These are phyloP conservation scores for Callopanchax toddi DNA, from an alignment of 2,113 vertebrate species.

Conservation along the genomic window DNA sequence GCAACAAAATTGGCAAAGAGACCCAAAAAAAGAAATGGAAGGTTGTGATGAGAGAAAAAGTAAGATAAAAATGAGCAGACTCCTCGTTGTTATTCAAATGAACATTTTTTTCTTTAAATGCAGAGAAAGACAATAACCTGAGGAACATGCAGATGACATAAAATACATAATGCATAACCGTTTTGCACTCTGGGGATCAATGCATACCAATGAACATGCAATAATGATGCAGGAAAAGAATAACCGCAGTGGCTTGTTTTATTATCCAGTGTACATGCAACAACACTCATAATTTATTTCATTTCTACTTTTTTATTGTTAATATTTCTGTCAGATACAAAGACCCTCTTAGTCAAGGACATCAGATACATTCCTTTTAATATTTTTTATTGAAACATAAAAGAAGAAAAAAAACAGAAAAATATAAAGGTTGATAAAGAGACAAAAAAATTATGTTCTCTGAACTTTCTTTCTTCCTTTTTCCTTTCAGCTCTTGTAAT, in stretches of 20 bases:
- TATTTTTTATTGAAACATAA: constrained; percentile 15
- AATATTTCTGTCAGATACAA: constrained; percentile 16
- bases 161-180: constrained; percentile 7
- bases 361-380: constrained; percentile 5
- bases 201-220: constrained; percentile 22
- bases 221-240: constrained; percentile 9
- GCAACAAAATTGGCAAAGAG: constrained; percentile 33
- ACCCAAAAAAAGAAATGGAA: constrained; percentile 28
- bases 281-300: not conserved
- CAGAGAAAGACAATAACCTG: constrained; percentile 9
- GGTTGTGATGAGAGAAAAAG: constrained; percentile 31
- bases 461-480: constrained; percentile 9
- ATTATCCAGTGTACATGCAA: not conserved
- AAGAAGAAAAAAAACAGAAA: constrained; percentile 24
- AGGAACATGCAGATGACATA: not conserved
- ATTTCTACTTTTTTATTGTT: constrained; percentile 10
- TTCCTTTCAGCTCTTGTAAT: constrained; percentile 83
- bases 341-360: constrained; percentile 18
- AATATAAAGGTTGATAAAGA: constrained; percentile 19
- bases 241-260: constrained; percentile 3
- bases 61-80: not conserved
- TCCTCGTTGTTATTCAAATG: constrained; percentile 19
- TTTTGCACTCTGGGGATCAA: constrained; percentile 13
- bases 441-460: constrained; percentile 16
- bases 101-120: constrained; percentile 13